Conservation (phyloP, 2,797 vertebrate genomes). For the Sandelia bainsii region DNA sequence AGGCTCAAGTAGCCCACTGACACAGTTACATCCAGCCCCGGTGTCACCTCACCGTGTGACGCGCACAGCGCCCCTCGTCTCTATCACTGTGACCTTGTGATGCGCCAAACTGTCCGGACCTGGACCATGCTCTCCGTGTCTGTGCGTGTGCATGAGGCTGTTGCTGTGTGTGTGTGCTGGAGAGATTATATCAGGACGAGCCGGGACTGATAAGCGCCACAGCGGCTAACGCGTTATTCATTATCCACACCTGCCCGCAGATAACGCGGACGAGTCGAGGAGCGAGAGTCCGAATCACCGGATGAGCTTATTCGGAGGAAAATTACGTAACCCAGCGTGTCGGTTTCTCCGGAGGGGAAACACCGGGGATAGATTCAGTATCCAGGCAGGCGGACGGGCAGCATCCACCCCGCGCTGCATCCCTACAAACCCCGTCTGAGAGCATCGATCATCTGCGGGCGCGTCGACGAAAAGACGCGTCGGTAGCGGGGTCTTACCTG, state of each 20-base stretch:
- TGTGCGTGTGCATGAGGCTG: not conserved
- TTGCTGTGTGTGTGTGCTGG: not conserved
- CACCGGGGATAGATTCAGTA: constrained; percentile 30
- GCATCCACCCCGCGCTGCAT: constrained; percentile 25
- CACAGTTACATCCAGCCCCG: constrained; percentile 26
- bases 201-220: constrained; percentile 39
- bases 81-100: constrained; percentile 68
- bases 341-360: constrained; percentile 18
- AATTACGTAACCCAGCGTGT: not conserved
- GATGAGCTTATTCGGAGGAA: not conserved
- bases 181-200: constrained; percentile 46
- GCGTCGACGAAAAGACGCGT: not conserved
- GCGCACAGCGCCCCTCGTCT: not conserved
- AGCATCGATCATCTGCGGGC: not conserved
- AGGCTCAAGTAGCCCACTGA: constrained; percentile 35
- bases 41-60: not conserved
- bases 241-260: constrained; percentile 13
- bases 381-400: constrained; percentile 21
- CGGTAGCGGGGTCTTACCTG: constrained; percentile 56
- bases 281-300: not conserved
- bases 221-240: constrained; percentile 34
- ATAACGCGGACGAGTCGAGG: constrained; percentile 15
- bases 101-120: constrained; percentile 52
- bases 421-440: not conserved
- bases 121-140: constrained; percentile 3